A percentile compares a stretch with the other conserved stretches of the same genome.
phyloP scores from a whole-genome alignment of 2,888 invertebrate species.

The Ethmia dodecea region DNA sequence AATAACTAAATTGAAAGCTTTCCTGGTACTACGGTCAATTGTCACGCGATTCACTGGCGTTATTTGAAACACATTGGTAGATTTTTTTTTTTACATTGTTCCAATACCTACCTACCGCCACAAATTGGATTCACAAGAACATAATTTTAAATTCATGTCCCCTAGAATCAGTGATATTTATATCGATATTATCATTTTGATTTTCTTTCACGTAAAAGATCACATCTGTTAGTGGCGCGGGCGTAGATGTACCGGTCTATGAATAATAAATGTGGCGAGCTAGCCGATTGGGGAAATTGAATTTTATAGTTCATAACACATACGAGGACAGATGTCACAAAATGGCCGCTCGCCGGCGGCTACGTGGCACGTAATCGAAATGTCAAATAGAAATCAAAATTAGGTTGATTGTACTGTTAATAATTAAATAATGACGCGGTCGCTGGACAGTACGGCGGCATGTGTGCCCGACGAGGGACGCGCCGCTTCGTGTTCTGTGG shows the following conservation, averaged over 20 bases:
- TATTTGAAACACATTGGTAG: slow-evolving; percentile 31
- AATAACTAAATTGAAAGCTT: slow-evolving; percentile 43
- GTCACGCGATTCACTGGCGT: slow-evolving; percentile 48
- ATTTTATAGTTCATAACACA: slow-evolving; percentile 77
- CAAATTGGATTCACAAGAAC: slow-evolving; percentile 48
- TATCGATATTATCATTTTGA: slow-evolving; percentile 59
- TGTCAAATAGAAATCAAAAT: slow-evolving; percentile 77
- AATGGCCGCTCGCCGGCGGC: slow-evolving; percentile 57
- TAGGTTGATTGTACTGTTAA: slow-evolving; percentile 76
- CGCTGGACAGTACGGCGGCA: slow-evolving; percentile 35
- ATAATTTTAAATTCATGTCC: slow-evolving; percentile 59
- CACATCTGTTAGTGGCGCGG: slow-evolving; percentile 74
- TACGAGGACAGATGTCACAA: slow-evolving; percentile 75
- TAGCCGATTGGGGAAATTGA: slow-evolving; percentile 77
- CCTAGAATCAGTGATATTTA: slow-evolving; percentile 53
- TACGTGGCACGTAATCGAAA: slow-evolving; percentile 65
- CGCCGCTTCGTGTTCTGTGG: slow-evolving; percentile 26
- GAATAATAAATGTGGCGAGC: slow-evolving; percentile 75
- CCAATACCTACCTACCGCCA: slow-evolving; percentile 28
- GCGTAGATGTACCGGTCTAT: slow-evolving; percentile 69
- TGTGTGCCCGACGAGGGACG: slow-evolving; percentile 42
- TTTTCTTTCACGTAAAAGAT: slow-evolving; percentile 75
- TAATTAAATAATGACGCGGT: slow-evolving; percentile 71
- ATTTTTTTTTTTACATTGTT: slow-evolving; percentile 32
- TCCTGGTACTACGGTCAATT: slow-evolving; percentile 28